phyloP scores from a whole-genome alignment of 2,797 vertebrate genomes.

The Gephyroberyx darwinii region DNA sequence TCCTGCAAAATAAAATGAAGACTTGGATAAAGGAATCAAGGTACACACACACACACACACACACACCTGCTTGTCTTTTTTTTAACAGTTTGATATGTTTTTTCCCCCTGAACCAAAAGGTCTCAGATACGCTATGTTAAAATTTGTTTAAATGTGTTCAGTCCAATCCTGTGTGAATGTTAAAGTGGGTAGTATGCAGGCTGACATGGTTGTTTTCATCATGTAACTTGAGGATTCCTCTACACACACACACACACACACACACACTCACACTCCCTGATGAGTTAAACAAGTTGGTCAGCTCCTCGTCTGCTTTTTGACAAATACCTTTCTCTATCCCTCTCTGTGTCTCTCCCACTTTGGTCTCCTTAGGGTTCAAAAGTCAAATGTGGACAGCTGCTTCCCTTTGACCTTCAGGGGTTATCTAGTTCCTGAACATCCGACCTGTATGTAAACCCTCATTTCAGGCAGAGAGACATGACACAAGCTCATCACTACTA shows the following conservation, averaged over 20 bases:
- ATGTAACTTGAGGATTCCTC: slow-evolving; percentile 32
- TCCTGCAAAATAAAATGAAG: slow-evolving; percentile 25
- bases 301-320: slow-evolving; percentile 21
- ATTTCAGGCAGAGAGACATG: slow-evolving; percentile 11
- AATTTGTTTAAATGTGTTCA: slow-evolving; percentile 56
- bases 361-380: slow-evolving; percentile 27
- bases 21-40: slow-evolving; percentile 17
- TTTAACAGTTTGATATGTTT: not conserved
- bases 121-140: slow-evolving; percentile 44
- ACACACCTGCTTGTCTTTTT: slow-evolving; percentile 17
- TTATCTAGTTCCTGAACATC: slow-evolving; percentile 39
- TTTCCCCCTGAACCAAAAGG: slow-evolving; percentile 47
- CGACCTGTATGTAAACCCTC: slow-evolving; percentile 24
- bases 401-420: slow-evolving; percentile 45
- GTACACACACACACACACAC: slow-evolving; percentile 1
- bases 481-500: slow-evolving; percentile 10
- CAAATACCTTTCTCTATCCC: slow-evolving; percentile 4
- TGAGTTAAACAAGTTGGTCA: not conserved
- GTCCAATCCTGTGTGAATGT: slow-evolving; percentile 36
- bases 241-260: slow-evolving; percentile 11
- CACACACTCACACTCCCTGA: not conserved
- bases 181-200: slow-evolving; percentile 6
- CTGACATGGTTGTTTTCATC: slow-evolving; percentile 1
- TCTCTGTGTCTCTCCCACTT: not conserved
- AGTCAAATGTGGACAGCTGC: slow-evolving; percentile 53